These are phyloP conservation scores for Rhimphoctona megacephalus DNA, from an alignment of 2,888 invertebrate species.

Conservation along the genomic window DNA sequence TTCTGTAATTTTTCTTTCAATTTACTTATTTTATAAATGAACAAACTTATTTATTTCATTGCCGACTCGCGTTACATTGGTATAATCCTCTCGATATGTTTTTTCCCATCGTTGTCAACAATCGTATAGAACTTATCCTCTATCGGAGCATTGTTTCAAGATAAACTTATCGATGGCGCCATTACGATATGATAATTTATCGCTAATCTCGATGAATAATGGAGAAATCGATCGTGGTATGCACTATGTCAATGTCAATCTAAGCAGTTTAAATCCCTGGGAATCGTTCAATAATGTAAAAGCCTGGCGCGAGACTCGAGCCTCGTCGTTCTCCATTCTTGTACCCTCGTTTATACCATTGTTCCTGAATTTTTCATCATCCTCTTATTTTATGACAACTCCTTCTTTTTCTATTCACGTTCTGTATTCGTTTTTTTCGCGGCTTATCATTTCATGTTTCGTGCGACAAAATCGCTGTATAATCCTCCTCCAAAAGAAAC, in stretches of 20 bases:
- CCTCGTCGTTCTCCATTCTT: background rate
- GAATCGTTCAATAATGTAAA: constrained; percentile 81
- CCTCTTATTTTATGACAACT: background rate
- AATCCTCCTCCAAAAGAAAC: background rate
- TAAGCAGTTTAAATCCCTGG: constrained; percentile 75
- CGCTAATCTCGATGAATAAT: constrained; percentile 83
- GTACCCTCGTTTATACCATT: constrained; percentile 36
- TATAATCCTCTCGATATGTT: background rate
- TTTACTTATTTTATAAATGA: background rate
- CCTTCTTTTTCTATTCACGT: background rate
- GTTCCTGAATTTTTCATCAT: constrained; percentile 38
- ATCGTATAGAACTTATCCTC: background rate
- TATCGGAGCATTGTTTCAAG: constrained; percentile 71
- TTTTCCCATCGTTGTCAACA: constrained; percentile 9
- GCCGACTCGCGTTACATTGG: background rate
- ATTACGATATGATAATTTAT: constrained; percentile 82
- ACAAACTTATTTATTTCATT: background rate
- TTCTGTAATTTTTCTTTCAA: background rate
- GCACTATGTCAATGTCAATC: constrained; percentile 82
- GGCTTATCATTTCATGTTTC: background rate
- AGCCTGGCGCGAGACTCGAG: constrained; percentile 68
- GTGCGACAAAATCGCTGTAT: background rate
- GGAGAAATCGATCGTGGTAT: constrained; percentile 74
- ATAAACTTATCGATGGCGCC: constrained; percentile 76
- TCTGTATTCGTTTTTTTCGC: background rate